phyloP scores from a whole-genome alignment of 2,888 invertebrate genomes.

The Zhuqinia jingwanae region DNA sequence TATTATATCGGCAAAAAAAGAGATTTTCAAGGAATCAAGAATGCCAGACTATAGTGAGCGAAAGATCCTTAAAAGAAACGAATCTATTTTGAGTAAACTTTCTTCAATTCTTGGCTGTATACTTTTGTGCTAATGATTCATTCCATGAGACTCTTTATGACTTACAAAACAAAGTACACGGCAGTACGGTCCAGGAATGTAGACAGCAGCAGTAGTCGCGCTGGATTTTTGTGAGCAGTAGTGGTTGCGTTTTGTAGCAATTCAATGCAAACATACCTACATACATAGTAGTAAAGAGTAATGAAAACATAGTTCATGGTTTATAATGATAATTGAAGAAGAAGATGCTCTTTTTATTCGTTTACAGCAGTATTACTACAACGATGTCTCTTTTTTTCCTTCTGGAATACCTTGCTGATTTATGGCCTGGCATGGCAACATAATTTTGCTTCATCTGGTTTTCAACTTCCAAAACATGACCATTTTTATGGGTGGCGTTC shows the following conservation, averaged over 20 bases:
- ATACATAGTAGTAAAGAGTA: too few relatives aligned
- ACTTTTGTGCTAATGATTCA: slow-evolving; percentile 48
- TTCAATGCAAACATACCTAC: too few relatives aligned
- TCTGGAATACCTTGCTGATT: slow-evolving; percentile 77
- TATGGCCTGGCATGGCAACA: slow-evolving; percentile 78
- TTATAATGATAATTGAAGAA: slow-evolving; percentile 56
- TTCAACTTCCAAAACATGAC: slow-evolving; percentile 77
- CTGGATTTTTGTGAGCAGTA: neutral
- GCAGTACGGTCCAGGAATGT: neutral
- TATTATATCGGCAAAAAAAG: neutral
- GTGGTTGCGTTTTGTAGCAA: too few relatives aligned
- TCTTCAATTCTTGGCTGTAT: too few relatives aligned
- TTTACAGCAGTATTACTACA: slow-evolving; percentile 9
- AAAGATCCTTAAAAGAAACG: too few relatives aligned
- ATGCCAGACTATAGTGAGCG: too few relatives aligned
- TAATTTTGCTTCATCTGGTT: slow-evolving; percentile 79
- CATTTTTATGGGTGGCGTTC: slow-evolving; percentile 73
- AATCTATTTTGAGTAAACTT: too few relatives aligned
- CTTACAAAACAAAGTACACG: neutral
- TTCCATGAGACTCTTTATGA: slow-evolving; percentile 46
- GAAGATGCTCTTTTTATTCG: neutral
- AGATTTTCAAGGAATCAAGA: too few relatives aligned
- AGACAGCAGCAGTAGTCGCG: neutral
- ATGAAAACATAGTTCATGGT: slow-evolving; percentile 77
- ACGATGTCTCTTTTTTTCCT: slow-evolving; percentile 59